Percentiles rank a stretch among this genome's conserved stretches.
phyloP scores from a whole-genome alignment of 1,140 invertebrate species.

The Platyura marginata region DNA sequence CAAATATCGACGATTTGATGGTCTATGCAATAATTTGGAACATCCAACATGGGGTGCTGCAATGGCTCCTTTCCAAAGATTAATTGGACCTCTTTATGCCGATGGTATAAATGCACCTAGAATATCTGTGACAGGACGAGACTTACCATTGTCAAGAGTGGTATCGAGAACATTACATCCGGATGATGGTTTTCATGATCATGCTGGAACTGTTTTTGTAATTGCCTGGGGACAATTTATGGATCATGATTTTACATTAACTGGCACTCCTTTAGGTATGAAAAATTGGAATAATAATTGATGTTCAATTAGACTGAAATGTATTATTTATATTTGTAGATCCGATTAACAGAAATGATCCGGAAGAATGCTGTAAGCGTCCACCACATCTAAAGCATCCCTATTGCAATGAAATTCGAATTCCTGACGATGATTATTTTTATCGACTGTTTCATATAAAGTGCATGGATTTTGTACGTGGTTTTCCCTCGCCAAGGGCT shows the following conservation, averaged over 20 bases:
- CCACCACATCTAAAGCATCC: constrained; percentile 63
- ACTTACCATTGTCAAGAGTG: constrained; percentile 59
- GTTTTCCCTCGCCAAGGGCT: constrained; percentile 61
- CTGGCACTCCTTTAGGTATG: constrained; percentile 61
- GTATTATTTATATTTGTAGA: constrained; percentile 29
- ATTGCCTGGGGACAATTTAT: constrained; percentile 68
- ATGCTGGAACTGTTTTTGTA: constrained; percentile 83
- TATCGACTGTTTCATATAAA: constrained; percentile 66
- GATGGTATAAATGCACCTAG: constrained; percentile 68
- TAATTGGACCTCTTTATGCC: constrained; percentile 57
- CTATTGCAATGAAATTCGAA: constrained; percentile 76
- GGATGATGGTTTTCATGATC: constrained; percentile 80
- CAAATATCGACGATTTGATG: constrained; percentile 80
- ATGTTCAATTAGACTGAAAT: not conserved
- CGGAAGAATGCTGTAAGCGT: constrained; percentile 70
- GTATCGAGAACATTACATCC: constrained; percentile 80
- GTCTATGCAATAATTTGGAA: constrained; percentile 81
- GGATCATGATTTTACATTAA: constrained; percentile 84
- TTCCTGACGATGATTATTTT: constrained; percentile 83
- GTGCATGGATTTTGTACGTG: constrained; percentile 76
- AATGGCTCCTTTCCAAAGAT: constrained; percentile 60
- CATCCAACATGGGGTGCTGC: constrained; percentile 84
- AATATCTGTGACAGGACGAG: constrained; percentile 48
- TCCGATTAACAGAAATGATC: constrained; percentile 65
- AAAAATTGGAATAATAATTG: not conserved